Percentiles rank a stretch among this genome's conserved stretches.
Conservation (phyloP, 2,888 invertebrate genomes). For the Dendrolimus houi region DNA sequence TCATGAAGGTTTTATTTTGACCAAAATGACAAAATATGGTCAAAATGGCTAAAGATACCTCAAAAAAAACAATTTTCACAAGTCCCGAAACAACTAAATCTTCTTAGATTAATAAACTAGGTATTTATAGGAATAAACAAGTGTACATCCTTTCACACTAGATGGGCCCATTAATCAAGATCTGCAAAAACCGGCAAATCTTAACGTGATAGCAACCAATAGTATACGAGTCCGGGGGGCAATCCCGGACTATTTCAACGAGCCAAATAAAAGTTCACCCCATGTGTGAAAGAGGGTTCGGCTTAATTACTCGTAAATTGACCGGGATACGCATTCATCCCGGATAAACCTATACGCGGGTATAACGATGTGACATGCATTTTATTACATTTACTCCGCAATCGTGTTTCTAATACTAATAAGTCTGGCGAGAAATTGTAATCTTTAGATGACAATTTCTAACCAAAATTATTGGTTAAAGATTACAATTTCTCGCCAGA, state of each 20-base stretch:
- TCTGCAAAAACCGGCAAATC: constrained; percentile 37
- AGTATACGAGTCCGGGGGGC: constrained; percentile 49
- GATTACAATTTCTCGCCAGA: too few species aligned
- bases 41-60: too few species aligned
- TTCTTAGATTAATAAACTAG: constrained; percentile 2
- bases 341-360: constrained; percentile 47
- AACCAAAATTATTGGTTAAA: too few species aligned
- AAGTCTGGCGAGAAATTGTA: too few species aligned
- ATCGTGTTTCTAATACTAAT: neutral
- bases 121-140: constrained; percentile 13
- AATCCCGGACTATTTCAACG: constrained; percentile 51
- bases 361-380: constrained; percentile 50
- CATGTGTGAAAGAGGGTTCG: constrained; percentile 64
- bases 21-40: too few species aligned
- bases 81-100: constrained; percentile 6
- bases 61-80: neutral
- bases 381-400: constrained; percentile 23
- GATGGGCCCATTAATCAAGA: constrained; percentile 44
- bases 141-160: neutral
- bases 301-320: constrained; percentile 76
- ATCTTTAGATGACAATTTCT: too few species aligned
- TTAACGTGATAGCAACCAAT: constrained; percentile 50
- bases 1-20: too few species aligned
- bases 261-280: constrained; percentile 69
- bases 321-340: constrained; percentile 64